phyloP scores from a whole-genome alignment of 2,888 invertebrate species.

The Thera obeliscata region DNA sequence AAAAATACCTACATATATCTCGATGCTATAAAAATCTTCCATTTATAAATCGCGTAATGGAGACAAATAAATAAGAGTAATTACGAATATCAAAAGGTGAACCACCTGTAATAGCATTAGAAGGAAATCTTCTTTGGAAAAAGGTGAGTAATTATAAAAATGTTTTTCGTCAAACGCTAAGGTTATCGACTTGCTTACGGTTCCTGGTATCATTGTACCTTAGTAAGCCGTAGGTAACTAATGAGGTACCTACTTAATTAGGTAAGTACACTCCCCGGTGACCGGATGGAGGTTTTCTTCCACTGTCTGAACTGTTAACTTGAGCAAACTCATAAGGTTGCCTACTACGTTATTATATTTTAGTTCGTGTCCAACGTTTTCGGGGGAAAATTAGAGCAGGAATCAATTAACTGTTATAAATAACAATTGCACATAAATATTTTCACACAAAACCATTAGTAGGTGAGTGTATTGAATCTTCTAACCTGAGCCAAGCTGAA shows the following conservation, averaged over 20 bases:
- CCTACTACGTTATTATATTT: too few relatives aligned
- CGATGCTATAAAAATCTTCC: not conserved
- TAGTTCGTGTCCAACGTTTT: not conserved
- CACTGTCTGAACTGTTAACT: not conserved
- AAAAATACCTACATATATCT: too few relatives aligned
- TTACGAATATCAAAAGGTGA: constrained; percentile 16
- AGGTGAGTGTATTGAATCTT: constrained; percentile 17
- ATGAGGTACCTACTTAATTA: not conserved
- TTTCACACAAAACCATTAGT: constrained; percentile 31
- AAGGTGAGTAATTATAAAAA: constrained; percentile 27
- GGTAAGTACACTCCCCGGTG: constrained; percentile 1
- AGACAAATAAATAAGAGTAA: constrained; percentile 2
- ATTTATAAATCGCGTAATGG: not conserved
- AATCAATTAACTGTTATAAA: not conserved
- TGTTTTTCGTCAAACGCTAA: constrained; percentile 18
- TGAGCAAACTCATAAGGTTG: not conserved
- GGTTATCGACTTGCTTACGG: constrained; percentile 21
- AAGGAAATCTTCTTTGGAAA: constrained; percentile 34
- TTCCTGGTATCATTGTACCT: not conserved
- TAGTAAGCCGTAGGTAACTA: constrained; percentile 1
- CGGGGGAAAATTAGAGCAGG: not conserved
- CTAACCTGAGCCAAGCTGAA: constrained; percentile 44
- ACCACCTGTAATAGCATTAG: constrained; percentile 26
- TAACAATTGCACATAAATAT: constrained; percentile 17
- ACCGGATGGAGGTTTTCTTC: constrained; percentile 5